Percentiles rank a stretch among this genome's conserved stretches.
Evolutionary conservation across 2,797 vertebrate species (phyloP).

Genomic region (Malurus leucopterus): DNA sequence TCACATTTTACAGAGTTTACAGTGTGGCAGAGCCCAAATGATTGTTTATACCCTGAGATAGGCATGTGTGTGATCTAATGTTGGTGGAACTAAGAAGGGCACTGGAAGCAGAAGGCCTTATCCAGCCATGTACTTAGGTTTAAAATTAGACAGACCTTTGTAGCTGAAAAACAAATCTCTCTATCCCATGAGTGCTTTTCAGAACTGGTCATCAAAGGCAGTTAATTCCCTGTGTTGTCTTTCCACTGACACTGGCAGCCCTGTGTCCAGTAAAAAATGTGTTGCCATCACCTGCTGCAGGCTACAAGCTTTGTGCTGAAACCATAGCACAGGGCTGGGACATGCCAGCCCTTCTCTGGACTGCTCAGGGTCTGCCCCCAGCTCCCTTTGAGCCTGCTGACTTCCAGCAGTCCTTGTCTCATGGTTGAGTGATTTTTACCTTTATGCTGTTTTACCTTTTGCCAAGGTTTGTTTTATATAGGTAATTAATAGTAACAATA

Average conservation of each 20-base stretch:
- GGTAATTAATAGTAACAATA: background rate
- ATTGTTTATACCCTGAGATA: background rate
- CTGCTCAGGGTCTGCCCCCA: background rate
- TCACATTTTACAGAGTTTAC: background rate
- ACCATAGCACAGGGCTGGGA: background rate
- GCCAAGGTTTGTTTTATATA: background rate
- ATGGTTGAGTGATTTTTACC: background rate
- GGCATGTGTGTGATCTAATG: rapidly evolving
- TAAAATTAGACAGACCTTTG: background rate
- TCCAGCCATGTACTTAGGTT: background rate
- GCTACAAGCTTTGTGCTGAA: background rate
- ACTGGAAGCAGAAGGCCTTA: background rate
- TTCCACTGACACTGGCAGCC: background rate
- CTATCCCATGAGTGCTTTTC: background rate
- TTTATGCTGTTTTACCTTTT: background rate
- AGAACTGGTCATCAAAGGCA: background rate
- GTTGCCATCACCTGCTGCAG: background rate
- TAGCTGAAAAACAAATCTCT: background rate
- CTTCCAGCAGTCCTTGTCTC: background rate
- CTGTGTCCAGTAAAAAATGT: background rate
- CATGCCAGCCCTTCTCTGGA: background rate
- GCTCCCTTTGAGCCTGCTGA: background rate
- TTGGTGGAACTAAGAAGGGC: background rate
- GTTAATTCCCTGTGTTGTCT: background rate
- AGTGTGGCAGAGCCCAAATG: background rate